Evolutionary conservation across 1,140 invertebrate genomes (phyloP).

Genomic region (Leptinotarsa defecta): DNA sequence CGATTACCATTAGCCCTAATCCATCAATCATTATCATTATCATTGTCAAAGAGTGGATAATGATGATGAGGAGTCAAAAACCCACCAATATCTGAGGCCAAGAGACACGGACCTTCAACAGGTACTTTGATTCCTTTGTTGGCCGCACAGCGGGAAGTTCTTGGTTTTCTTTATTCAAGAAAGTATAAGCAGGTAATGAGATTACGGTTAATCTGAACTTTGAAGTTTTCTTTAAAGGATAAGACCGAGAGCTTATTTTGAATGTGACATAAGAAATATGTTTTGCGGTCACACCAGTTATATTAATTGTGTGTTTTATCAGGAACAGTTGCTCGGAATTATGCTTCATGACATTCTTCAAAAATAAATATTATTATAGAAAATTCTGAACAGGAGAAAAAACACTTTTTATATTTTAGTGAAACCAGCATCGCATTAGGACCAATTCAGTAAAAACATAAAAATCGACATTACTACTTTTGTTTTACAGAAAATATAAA

Average conservation of each 20-base stretch:
- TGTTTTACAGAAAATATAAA: neutral
- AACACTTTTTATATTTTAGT: no score
- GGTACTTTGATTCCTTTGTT: conserved; percentile 15
- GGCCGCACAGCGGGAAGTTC: neutral
- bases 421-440: no score
- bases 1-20: neutral
- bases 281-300: neutral
- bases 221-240: conserved; percentile 5
- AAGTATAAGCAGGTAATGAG: conserved; percentile 13
- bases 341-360: no score
- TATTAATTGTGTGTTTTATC: no score
- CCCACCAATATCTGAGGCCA: conserved; percentile 6
- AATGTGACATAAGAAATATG: neutral
- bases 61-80: conserved; percentile 6
- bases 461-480: no score
- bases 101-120: conserved; percentile 11
- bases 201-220: conserved; percentile 18
- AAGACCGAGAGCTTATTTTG: neutral
- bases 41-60: neutral
- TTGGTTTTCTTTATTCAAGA: conserved; percentile 6
- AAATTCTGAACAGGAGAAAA: no score
- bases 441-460: no score
- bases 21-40: conserved; percentile 16
- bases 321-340: no score
- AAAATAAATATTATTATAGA: no score